phyloP scores from a whole-genome alignment of 2,113 vertebrate genomes.

The Sinocyclocheilus maitianheensis region DNA sequence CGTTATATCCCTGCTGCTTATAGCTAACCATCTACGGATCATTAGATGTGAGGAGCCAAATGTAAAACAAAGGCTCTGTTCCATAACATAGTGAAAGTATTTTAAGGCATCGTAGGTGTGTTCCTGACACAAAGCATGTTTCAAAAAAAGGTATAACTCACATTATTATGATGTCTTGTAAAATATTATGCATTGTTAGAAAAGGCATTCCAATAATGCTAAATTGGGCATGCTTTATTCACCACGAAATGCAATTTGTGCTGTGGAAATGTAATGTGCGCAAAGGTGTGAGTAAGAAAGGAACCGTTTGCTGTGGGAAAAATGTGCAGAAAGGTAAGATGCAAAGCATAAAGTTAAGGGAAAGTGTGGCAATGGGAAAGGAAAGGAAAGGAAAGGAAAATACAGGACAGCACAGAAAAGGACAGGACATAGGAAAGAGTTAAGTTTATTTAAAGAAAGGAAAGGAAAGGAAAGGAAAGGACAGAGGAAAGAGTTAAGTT shows the following conservation, averaged over 20 bases:
- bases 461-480: no score
- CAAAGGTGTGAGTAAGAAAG: neutral
- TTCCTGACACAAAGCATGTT: neutral
- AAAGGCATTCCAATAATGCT: neutral
- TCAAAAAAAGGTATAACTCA: neutral
- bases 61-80: conserved; percentile 13
- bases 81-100: neutral
- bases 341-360: no score
- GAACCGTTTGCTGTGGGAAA: neutral
- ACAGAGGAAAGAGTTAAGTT: no score
- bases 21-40: neutral
- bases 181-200: neutral
- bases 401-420: no score
- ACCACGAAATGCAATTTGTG: neutral
- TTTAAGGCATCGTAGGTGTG: neutral
- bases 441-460: no score
- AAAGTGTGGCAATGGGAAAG: no score
- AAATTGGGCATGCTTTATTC: neutral
- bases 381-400: no score
- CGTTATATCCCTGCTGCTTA: neutral
- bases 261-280: neutral
- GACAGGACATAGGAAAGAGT: no score
- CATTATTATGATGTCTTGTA: neutral
- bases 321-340: neutral
- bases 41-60: neutral